These are phyloP conservation scores for Hanleya hanleyi DNA, from an alignment of 2,888 invertebrate genomes.

Conservation along the genomic window DNA sequence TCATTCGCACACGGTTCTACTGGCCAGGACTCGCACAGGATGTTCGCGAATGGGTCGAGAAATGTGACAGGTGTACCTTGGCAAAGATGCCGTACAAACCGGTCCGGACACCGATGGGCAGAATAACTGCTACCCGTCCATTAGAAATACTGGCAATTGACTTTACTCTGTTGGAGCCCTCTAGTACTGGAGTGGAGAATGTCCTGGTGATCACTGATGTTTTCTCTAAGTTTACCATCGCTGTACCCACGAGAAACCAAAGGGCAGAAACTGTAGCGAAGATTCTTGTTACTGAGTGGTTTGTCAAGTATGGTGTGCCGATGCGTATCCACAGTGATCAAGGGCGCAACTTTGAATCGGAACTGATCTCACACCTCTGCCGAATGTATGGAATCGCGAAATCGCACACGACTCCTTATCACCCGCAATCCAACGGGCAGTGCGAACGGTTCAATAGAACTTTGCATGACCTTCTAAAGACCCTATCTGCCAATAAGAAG, in stretches of 20 bases:
- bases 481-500: no score
- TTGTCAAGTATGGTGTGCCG: no score
- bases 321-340: no score
- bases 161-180: constrained; percentile 30
- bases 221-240: constrained; percentile 33
- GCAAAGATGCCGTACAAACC: constrained; percentile 13
- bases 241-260: constrained; percentile 36
- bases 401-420: no score
- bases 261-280: constrained; percentile 27
- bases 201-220: constrained; percentile 32
- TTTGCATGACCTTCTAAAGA: no score
- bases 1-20: constrained; percentile 14
- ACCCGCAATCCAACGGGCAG: no score
- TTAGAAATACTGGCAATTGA: constrained; percentile 34
- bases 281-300: constrained; percentile 26
- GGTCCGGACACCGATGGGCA: constrained; percentile 9
- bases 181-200: constrained; percentile 29
- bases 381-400: no score
- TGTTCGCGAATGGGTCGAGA: constrained; percentile 14
- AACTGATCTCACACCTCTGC: no score
- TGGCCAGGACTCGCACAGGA: constrained; percentile 23
- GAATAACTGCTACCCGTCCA: constrained; percentile 20
- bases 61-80: constrained; percentile 20
- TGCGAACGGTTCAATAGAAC: no score
- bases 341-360: no score